phyloP scores from a whole-genome alignment of 1,140 invertebrate genomes.

The Diabrotica virgifera region DNA sequence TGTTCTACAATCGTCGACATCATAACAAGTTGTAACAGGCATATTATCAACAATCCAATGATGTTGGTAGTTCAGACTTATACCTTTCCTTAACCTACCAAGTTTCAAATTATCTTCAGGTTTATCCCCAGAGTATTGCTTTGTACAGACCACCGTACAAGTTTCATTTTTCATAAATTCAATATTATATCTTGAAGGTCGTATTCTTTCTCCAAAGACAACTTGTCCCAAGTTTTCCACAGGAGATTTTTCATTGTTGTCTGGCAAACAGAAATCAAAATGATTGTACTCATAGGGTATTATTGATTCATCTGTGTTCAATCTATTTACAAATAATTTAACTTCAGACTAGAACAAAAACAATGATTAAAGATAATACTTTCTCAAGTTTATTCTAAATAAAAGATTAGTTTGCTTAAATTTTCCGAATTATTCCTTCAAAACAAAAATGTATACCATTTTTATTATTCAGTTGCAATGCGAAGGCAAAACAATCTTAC shows the following conservation, averaged over 20 bases:
- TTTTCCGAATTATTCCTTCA: too few relatives aligned
- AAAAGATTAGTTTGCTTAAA: too few relatives aligned
- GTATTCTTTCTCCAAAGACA: conserved; percentile 95
- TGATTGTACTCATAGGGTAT: conserved; percentile 98
- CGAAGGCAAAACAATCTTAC: too few relatives aligned
- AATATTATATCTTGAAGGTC: conserved; percentile 85
- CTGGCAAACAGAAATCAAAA: conserved; percentile 87
- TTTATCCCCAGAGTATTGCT: conserved; percentile 66
- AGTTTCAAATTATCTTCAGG: conserved; percentile 67
- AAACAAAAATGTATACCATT: too few relatives aligned
- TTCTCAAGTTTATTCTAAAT: too few relatives aligned
- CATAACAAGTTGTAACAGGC: conserved; percentile 95
- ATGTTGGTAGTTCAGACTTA: conserved; percentile 96
- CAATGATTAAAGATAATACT: too few relatives aligned
- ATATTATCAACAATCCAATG: conserved; percentile 99
- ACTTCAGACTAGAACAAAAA: conserved; percentile 69
- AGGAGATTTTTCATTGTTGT: conserved; percentile 73
- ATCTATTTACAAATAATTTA: conserved; percentile 87
- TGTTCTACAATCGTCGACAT: conserved; percentile 80
- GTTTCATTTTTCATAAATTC: conserved; percentile 69
- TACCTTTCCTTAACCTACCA: conserved; percentile 83
- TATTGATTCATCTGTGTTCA: conserved; percentile 94
- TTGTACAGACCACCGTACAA: conserved; percentile 76
- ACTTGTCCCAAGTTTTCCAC: conserved; percentile 98
- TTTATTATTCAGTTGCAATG: too few relatives aligned